These are phyloP conservation scores for Melinaea marsaeus DNA, from an alignment of 2,888 invertebrate genomes.

Conservation along the genomic window DNA sequence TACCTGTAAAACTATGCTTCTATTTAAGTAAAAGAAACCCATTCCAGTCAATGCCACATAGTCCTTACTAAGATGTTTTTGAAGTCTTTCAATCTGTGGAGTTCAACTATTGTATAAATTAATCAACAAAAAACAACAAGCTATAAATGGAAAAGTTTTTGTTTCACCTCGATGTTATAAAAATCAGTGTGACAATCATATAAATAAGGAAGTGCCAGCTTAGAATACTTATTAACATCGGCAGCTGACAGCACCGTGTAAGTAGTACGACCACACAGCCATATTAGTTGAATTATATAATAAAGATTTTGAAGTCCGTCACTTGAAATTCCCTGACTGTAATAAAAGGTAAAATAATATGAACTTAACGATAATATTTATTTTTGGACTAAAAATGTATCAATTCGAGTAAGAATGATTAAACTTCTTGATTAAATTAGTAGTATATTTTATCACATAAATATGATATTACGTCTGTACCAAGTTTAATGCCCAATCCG, in stretches of 20 bases:
- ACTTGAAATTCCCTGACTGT: constrained; percentile 43
- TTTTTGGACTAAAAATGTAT: no score
- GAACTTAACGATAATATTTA: no score
- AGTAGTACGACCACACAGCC: constrained; percentile 75
- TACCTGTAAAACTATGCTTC: constrained; percentile 30
- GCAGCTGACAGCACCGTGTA: constrained; percentile 79
- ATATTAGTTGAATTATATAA: constrained; percentile 79
- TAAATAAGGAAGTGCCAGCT: constrained; percentile 60
- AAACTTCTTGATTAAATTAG: no score
- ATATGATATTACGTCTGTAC: no score
- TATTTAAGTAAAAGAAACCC: constrained; percentile 73
- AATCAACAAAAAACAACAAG: constrained; percentile 8
- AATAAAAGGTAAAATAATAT: constrained; percentile 16
- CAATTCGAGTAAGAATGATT: no score
- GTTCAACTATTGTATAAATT: constrained; percentile 11
- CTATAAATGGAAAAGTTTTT: no score
- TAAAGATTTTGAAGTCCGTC: constrained; percentile 72
- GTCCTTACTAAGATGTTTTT: constrained; percentile 77
- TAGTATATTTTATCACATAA: no score
- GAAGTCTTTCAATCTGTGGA: constrained; percentile 76
- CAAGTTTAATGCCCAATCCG: no score
- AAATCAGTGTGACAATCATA: constrained; percentile 69
- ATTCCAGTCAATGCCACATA: constrained; percentile 78
- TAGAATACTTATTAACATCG: constrained; percentile 74
- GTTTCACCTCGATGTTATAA: constrained; percentile 76